Evolutionary conservation across 2,113 vertebrate species (phyloP), one percentile per base, ranked within the genome.

Genomic region (Lampris incognitus): DNA sequence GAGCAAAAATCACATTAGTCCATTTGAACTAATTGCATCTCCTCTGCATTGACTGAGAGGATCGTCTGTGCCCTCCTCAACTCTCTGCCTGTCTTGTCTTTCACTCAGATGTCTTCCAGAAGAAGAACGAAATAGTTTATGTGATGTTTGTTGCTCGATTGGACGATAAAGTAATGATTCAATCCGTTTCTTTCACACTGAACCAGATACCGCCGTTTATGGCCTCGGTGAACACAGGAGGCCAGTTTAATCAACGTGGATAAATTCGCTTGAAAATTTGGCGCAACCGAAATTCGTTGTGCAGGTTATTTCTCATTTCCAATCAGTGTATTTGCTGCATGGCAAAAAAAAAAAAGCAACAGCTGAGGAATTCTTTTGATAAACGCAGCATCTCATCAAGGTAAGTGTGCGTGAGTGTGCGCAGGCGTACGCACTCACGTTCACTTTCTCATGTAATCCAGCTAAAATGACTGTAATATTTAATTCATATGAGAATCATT

Each of bases 401-500:
- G 88, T 88, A 91, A 90, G 52, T 55, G 66, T 69, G 76, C 74
- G 62, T 50, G 75, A 67, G 39, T 60, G 50, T 54, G 46, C 67
- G 59, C 67, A 39, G 52, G 8, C n/a, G 49, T 51, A 57, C 77
- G 57, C 69, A 11, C 59, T 4, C 81, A 52, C 71, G 72, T 83
- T 66, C 61, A 66, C 66, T 86, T 88, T 79, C 83, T 83, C 56
- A 42, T 83, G 87, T 91, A 92, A 93, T 93, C 84, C 88, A 75
- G 87, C 90, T 88, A 93, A 95, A 94, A 94, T 88, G 78, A 85
- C 89, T 68, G 76, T 86, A 85, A 95, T 95, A 94, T 94, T 95
- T 94, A 93, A 95, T 95, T 94, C 91, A 93, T 94, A 94, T 90
- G 85, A 87, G 91, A 92, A 93, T 94, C 94, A 94, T 95, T 95